Conservation (phyloP, 2,888 invertebrate genomes). For the Rhyacophila evoluta region DNA sequence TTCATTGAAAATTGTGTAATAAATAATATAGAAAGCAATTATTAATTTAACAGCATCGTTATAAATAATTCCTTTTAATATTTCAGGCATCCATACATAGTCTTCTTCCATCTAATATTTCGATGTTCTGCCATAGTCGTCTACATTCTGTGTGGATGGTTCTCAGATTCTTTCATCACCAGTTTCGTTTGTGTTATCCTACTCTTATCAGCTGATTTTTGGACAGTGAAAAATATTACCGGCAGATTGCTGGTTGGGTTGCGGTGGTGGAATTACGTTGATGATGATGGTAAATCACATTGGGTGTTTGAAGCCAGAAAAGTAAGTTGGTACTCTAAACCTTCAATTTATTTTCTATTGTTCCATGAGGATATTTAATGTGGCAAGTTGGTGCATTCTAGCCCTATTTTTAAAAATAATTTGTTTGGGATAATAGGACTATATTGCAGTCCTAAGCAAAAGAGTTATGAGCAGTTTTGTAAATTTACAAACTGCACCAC, state of each 20-base stretch:
- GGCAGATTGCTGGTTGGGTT: slow-evolving; percentile 95
- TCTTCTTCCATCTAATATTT: slow-evolving; percentile 92
- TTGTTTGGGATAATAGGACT: no score
- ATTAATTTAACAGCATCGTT: no score
- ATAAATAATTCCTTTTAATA: no score
- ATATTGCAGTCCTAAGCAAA: no score
- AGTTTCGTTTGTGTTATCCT: slow-evolving; percentile 93
- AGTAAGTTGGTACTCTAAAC: slow-evolving; percentile 67
- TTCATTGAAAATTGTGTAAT: no score
- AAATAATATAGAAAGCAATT: no score
- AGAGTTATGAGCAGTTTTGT: no score
- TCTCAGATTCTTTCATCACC: slow-evolving; percentile 94
- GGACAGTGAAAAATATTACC: slow-evolving; percentile 98
- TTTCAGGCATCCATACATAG: slow-evolving; percentile 92
- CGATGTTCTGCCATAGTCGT: slow-evolving; percentile 84
- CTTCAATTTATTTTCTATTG: no score
- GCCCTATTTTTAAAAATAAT: no score
- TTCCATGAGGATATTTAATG: no score
- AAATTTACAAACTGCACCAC: no score
- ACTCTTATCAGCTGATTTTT: slow-evolving; percentile 96
- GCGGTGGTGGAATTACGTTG: slow-evolving; percentile 99
- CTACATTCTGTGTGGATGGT: slow-evolving; percentile 92
- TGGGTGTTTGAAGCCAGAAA: slow-evolving; percentile 98
- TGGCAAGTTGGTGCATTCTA: no score
- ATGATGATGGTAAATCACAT: slow-evolving; percentile 96